Conservation (phyloP, 2,888 invertebrate species). For the Eristalinus sepulchralis region DNA sequence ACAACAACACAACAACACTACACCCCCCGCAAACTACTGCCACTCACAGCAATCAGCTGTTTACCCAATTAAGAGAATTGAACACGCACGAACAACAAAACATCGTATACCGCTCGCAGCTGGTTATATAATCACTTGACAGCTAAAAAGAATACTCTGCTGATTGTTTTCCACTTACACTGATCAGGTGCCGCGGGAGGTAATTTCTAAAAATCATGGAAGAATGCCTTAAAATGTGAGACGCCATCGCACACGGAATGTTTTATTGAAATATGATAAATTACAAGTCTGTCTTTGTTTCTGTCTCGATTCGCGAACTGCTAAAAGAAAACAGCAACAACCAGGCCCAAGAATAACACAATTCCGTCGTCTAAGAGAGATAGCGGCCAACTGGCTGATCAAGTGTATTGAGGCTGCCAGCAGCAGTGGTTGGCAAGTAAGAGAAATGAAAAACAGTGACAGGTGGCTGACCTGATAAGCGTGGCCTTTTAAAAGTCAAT, state of each 20-base stretch:
- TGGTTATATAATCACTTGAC: neutral
- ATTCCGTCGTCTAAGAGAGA: constrained; percentile 43
- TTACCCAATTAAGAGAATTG: neutral
- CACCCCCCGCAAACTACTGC: neutral
- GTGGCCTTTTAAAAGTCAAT: neutral
- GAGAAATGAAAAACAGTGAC: neutral
- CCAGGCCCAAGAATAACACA: neutral
- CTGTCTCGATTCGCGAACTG: neutral
- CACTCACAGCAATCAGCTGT: neutral
- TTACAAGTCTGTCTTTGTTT: neutral
- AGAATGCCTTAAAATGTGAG: constrained; percentile 75
- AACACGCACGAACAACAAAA: neutral
- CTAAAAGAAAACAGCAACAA: neutral
- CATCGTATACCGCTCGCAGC: neutral
- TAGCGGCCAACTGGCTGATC: constrained; percentile 19
- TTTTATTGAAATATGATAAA: neutral
- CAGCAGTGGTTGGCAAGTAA: neutral
- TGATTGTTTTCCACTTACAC: constrained; percentile 60
- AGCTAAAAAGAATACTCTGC: neutral
- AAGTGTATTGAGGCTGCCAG: neutral
- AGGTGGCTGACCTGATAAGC: constrained; percentile 6
- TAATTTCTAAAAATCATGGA: constrained; percentile 74
- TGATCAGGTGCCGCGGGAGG: constrained; percentile 72
- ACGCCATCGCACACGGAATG: constrained; percentile 72
- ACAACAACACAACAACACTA: constrained; percentile 3